Conservation (phyloP, 1,140 invertebrate genomes). For the Harlomillsia oculata region DNA sequence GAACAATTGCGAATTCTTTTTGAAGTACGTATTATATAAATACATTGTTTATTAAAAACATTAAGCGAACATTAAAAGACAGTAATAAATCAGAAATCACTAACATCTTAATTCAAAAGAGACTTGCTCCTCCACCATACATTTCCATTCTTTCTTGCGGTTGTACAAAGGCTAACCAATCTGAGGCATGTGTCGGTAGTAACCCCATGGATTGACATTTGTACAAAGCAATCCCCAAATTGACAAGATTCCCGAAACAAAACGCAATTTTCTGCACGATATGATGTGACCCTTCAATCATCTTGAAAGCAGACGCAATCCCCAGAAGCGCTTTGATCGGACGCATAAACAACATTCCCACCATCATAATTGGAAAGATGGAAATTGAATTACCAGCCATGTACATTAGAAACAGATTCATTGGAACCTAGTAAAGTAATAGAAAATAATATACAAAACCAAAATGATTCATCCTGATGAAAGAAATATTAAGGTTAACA, state of each 20-base stretch:
- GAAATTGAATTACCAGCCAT: constrained; percentile 99
- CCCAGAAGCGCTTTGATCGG: constrained; percentile 62
- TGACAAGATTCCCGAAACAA: constrained; percentile 86
- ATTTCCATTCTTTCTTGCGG: constrained; percentile 77
- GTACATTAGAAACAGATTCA: constrained; percentile 99
- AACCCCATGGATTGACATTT: constrained; percentile 99
- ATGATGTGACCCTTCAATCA: constrained; percentile 88
- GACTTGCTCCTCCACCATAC: constrained; percentile 75
- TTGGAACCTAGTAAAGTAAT: constrained; percentile 58
- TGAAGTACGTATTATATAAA: no score
- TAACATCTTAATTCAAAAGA: no score
- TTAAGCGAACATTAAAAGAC: no score
- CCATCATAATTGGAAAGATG: constrained; percentile 99
- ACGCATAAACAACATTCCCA: constrained; percentile 93
- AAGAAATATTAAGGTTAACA: not conserved
- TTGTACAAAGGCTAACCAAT: constrained; percentile 97
- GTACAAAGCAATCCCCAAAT: constrained; percentile 85
- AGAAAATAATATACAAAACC: constrained; percentile 2
- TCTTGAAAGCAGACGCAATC: constrained; percentile 67
- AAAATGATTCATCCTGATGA: not conserved
- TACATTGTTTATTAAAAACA: no score
- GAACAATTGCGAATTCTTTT: no score
- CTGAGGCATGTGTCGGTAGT: constrained; percentile 91
- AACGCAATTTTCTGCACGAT: constrained; percentile 88
- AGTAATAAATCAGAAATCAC: no score